These are phyloP conservation scores for Xenopus borealis DNA, from an alignment of 2,113 vertebrate species.

Conservation along the genomic window DNA sequence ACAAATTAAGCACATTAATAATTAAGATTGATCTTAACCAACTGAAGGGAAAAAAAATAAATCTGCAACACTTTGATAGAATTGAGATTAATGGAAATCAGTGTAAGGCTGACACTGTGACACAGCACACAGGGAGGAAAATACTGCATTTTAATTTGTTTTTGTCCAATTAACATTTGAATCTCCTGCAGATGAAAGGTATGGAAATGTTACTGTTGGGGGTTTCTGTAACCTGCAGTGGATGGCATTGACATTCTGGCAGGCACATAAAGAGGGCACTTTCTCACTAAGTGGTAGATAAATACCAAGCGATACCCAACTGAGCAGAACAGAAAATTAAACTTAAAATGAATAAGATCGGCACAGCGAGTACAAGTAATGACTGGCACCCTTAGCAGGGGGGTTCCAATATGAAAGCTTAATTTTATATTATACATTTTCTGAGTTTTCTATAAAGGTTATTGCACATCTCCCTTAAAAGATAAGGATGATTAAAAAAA, in stretches of 20 bases:
- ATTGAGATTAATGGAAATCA: slow-evolving; percentile 26
- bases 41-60: neutral
- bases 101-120: slow-evolving; percentile 24
- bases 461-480: no score
- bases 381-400: neutral
- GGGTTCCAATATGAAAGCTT: no score
- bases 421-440: no score
- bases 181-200: slow-evolving; percentile 36
- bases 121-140: slow-evolving; percentile 22
- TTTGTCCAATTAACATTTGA: slow-evolving; percentile 41
- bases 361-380: neutral
- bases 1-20: neutral
- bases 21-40: neutral
- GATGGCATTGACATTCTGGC: slow-evolving; percentile 31
- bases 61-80: slow-evolving; percentile 5
- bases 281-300: slow-evolving; percentile 17
- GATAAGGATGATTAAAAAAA: no score
- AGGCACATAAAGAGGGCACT: slow-evolving; percentile 21
- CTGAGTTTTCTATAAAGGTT: no score
- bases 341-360: neutral
- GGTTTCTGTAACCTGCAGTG: slow-evolving; percentile 31
- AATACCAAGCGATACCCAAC: slow-evolving; percentile 32
- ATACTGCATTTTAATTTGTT: slow-evolving; percentile 28
- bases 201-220: slow-evolving; percentile 40
- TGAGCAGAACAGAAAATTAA: slow-evolving; percentile 17